Evolutionary conservation across 2,888 invertebrate genomes (phyloP), one percentile per base, ranked within the genome.

Genomic region (Drosophila eohydei): DNA sequence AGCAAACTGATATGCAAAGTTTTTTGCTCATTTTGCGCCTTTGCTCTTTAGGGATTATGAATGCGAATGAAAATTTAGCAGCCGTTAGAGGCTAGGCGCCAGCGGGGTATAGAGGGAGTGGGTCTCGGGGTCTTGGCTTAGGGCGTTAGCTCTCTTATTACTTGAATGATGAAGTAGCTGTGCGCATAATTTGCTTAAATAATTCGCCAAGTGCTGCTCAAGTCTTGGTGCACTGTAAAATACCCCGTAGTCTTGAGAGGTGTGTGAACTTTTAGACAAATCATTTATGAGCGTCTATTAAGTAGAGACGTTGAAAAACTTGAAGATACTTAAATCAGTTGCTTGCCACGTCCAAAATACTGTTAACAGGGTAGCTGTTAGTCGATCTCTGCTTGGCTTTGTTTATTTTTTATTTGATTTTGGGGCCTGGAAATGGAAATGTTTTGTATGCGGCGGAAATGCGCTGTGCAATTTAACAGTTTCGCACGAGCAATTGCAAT

Each of bases 161-260:
- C 56, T 41, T 56, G 63, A 55, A 76, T 79, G 75, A 79, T 77
- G 70, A 79, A 77, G 80, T 79, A 60, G 70, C 55, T 78, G 65
- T 62, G 64, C 60, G 69, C 71, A 80, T 88, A 85, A 85, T 83
- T 88, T 88, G 80, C 80, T 80, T 88, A 88, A 83, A 88, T 85
- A 83, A 88, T 88, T 85, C 69, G 76, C 61, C 68, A 71, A 79
- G 56, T 71, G 76, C 63, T 62, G 61, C n/a, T n/a, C 36, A 52
- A 14, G 50, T 51, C 51, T 43, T 38, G 11, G 21, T 21, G 11
- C 6, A 21, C 5, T 12, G 26, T 34, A 12, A 3, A 14, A 16
- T 40, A 48, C 61, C 32, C 40, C 50, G 48, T 40, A 63, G 4
- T 9, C 9, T 4, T 26, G 21, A 34, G 21, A 12, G 4, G 11